Conservation (phyloP, 2,888 invertebrate species). For the Pogonocherus hispidulus region DNA sequence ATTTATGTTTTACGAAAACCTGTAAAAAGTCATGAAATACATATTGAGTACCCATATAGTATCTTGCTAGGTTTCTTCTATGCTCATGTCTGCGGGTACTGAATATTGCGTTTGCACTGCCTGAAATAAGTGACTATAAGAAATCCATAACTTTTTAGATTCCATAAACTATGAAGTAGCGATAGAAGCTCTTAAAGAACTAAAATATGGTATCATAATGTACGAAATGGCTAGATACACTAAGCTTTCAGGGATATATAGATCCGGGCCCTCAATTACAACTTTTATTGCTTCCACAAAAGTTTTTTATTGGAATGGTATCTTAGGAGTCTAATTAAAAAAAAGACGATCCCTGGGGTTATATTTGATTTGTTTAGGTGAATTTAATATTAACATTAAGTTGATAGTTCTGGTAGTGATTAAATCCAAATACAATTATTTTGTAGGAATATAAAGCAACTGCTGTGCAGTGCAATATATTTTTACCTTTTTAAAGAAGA, state of each 20-base stretch:
- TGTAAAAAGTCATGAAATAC: too few species aligned
- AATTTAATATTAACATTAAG: not conserved
- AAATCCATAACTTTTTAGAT: constrained; percentile 25
- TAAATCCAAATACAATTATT: too few species aligned
- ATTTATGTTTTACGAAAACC: too few species aligned
- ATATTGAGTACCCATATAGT: too few species aligned
- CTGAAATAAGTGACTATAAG: constrained; percentile 10
- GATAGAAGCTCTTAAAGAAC: constrained; percentile 12
- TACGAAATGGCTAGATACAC: not conserved
- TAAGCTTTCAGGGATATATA: constrained; percentile 9
- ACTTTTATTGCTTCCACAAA: constrained; percentile 17
- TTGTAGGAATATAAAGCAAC: too few species aligned
- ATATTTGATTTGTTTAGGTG: too few species aligned
- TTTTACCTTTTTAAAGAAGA: too few species aligned
- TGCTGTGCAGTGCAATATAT: too few species aligned
- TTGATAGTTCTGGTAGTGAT: too few species aligned
- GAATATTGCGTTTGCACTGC: too few species aligned
- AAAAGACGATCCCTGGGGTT: not conserved
- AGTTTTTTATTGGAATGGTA: constrained; percentile 17
- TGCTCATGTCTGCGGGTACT: too few species aligned
- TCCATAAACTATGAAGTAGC: constrained; percentile 19
- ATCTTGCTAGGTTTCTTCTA: too few species aligned
- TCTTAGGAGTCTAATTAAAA: constrained; percentile 17
- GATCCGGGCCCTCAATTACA: constrained; percentile 12
- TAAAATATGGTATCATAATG: constrained; percentile 23